Evolutionary conservation across 2,888 invertebrate genomes (phyloP), one percentile per base, ranked within the genome.

Genomic region (Colostygia pectinataria): DNA sequence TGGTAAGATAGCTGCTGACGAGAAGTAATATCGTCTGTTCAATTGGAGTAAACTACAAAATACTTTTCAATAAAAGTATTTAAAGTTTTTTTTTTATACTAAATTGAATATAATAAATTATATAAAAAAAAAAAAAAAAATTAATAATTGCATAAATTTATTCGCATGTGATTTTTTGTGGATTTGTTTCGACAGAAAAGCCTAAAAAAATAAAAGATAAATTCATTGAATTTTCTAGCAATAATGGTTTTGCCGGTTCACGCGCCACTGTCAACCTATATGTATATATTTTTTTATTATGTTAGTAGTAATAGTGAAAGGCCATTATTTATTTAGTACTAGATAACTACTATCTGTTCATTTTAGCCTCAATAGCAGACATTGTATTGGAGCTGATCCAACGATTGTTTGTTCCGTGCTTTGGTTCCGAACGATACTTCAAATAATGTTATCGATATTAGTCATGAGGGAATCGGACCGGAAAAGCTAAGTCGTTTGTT

Each of bases 381-480:
- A 71, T 59, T 65, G 66, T 68, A 68, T 72, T 80, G 80, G 80
- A 77, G 53, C 36, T 55, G 62, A 54, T 78, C 77, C 80, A 80
- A 76, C 63, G 46, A 66, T 64, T 66, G 68, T 74, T 74, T 66
- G 63, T 71, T 68, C 58, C 55, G 57, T 59, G 61, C 66, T 64
- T 67, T 57, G 60, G 65, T 66, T 68, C 63, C 66, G 63, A 65
- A 67, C 59, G 63, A 73, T 72, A 66, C 61, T 61, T 59, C 53
- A 54, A 65, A 61, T 67, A 71, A 56, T 53, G 48, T 69, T 64
- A 67, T 68, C 57, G 56, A 63, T 60, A 63, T 58, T 53, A 63
- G 23, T 55, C 43, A 50, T 54, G 10, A 2, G 25, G 29, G 47
- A 43, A 36, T 37, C 15, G 39, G 14, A 47, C 36, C 33, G 9